phyloP scores from a whole-genome alignment of 1,140 invertebrate species.

The Zaprionus ornatus region DNA sequence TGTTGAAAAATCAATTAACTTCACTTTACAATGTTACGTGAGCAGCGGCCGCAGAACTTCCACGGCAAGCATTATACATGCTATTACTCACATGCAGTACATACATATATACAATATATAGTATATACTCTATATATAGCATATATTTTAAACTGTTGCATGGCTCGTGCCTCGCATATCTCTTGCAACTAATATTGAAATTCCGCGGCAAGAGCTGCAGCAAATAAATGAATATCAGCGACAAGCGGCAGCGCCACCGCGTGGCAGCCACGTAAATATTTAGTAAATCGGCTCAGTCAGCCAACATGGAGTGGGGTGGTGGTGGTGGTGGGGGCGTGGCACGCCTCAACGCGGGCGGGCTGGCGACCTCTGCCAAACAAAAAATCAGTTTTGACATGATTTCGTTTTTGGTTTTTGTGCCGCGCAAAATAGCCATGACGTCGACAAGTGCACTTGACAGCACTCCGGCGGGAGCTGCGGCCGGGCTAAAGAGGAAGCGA shows the following conservation, averaged over 20 bases:
- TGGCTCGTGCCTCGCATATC: constrained; percentile 34
- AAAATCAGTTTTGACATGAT: constrained; percentile 67
- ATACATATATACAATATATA: background rate
- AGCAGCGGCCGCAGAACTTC: constrained; percentile 43
- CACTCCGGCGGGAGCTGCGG: constrained; percentile 50
- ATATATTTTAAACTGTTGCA: constrained; percentile 34
- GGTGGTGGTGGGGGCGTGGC: constrained; percentile 6
- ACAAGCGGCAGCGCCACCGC: constrained; percentile 21
- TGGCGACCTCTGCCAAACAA: constrained; percentile 37
- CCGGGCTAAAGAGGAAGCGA: constrained; percentile 5
- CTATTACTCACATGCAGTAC: background rate
- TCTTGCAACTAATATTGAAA: constrained; percentile 76
- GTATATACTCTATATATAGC: background rate
- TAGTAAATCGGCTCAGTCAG: constrained; percentile 77
- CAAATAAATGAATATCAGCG: constrained; percentile 66
- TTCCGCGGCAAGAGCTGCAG: constrained; percentile 54
- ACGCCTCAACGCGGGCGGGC: background rate
- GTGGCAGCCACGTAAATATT: constrained; percentile 66
- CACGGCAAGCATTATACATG: constrained; percentile 18
- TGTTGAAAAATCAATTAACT: constrained; percentile 81
- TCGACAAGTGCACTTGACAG: constrained; percentile 80
- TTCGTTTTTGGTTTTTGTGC: constrained; percentile 63
- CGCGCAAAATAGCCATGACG: constrained; percentile 76
- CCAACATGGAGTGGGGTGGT: background rate
- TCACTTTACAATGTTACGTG: constrained; percentile 79